Evolutionary conservation across 35 echinoderm and acorn worm genomes (phyloP), one percentile per base, ranked within the genome.

Genomic region (Patiria miniata): DNA sequence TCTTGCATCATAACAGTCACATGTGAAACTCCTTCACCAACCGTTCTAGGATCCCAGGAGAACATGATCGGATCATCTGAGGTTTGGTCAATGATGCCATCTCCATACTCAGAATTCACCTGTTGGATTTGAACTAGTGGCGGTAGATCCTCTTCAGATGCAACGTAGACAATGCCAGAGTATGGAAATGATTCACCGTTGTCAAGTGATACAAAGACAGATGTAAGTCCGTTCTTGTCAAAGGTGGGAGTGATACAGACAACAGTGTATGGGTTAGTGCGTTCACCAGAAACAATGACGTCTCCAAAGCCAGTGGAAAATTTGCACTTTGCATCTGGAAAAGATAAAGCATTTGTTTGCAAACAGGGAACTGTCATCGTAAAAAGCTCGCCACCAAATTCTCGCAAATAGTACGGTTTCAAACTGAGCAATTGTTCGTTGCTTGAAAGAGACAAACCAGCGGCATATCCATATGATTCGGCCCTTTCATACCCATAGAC

Each of bases 381-480:
- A 0, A 93, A 21, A 6, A 29, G 19, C 22, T 93, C 91, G 26
- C 91, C 91, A 23, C 91, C 91, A 51, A 85, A 19, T 52, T 93
- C 91, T 60, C 91, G 40, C 8, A 89, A 7, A 68, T 83, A 88
- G 52, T 84, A 93, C 16, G 91, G 86, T 8, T 78, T 55, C 10
- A 89, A 40, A 51, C 68, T 88, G 7, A 93, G 37, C 0, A 93
- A 40, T 78, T 85, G 80, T 58, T 79, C 38, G n/a, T 88, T 86
- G 40, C 65, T 88, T 18, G 91, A 80, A 77, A 93, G 81, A 47
- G 86, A 93, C 12, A 93, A 52, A 33, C 91, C 91, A 19, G 86
- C 86, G 10, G 86, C 33, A 73, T 85, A 93, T 7, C 86, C 91
- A 61, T 93, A 93, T 18, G 86, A 82, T 83, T 93, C 91, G 79